Base-by-base conservation (phyloP, 2,797 vertebrate genomes). In the Aldrovandia affinis region DNA sequence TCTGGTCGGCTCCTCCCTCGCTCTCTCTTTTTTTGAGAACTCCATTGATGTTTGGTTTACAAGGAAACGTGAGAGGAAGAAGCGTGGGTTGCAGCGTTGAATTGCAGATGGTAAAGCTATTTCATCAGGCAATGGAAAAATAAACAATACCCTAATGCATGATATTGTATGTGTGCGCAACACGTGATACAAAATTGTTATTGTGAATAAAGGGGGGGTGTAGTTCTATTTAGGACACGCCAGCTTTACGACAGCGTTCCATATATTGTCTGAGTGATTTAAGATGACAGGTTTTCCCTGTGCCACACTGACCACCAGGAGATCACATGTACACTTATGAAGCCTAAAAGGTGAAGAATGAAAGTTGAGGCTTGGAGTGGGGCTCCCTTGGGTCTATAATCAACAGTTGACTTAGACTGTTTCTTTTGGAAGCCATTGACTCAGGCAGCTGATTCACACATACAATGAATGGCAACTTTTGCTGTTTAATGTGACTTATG, bases 251-350 rank as follows among this genome's bases (percentile, higher is more conserved):
- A 36, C 15, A 77, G 73, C 1, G 47, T 77, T 44, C 25, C 22
- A 77, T 77, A 42, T 47, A 77, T n/a, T 42, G 8, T 77, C 22
- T 77, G 73, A 44, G 42, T 44, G 25, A 47, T 44, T 77, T 20
- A 47, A 44, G 42, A 77, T 75, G 70, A 77, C 39, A 77, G 73
- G 73, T 77, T 77, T 77, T 44, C 39, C 10, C 73, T n/a, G 73
- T 47, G 6, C 73, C 73, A 39, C 39, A 25, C 42, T n/a, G 42
- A 47, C 42, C 42, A 77, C 20, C 73, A 77, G 73, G 39, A 70
- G 33, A 77, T 77, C 42, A 2, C 73, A 70, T 70, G 33, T 70
- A 39, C 36, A 36, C 68, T 36, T 39, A 33, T 39, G 63, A 65
- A 73, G 63, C 63, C 9, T 28, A 33, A 28, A 10, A 68, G 63